Evolutionary conservation across 2,797 vertebrate species (phyloP).

Genomic region (Alca torda): DNA sequence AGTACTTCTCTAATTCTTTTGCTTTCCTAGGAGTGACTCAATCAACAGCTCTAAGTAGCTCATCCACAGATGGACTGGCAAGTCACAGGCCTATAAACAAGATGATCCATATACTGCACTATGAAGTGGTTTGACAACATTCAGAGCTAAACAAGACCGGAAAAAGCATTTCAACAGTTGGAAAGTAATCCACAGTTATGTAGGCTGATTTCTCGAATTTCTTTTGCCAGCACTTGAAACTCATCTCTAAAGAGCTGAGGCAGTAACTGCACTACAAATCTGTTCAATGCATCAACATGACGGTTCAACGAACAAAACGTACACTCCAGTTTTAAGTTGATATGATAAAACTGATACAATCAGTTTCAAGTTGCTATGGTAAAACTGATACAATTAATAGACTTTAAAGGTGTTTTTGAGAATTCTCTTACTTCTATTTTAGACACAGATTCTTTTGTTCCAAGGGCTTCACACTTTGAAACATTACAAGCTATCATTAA

Average conservation of each 20-base stretch:
- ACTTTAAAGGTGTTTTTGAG: neutral
- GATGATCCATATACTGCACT: neutral
- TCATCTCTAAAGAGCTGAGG: neutral
- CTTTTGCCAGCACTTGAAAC: neutral
- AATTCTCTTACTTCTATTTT: neutral
- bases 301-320: neutral
- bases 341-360: neutral
- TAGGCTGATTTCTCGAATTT: neutral
- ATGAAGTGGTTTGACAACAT: neutral
- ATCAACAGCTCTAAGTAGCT: neutral
- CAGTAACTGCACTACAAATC: neutral
- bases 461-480: neutral
- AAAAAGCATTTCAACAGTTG: neutral
- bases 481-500: neutral
- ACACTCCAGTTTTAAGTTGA: neutral
- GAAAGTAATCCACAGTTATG: neutral
- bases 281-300: neutral
- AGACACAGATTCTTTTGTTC: neutral
- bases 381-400: neutral
- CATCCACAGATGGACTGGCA: constrained; percentile 1
- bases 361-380: neutral
- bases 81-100: neutral
- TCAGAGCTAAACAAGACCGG: neutral
- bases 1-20: neutral
- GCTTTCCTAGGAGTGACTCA: neutral